Conservation (phyloP, 1,140 invertebrate genomes). For the Oscheius sp. region DNA sequence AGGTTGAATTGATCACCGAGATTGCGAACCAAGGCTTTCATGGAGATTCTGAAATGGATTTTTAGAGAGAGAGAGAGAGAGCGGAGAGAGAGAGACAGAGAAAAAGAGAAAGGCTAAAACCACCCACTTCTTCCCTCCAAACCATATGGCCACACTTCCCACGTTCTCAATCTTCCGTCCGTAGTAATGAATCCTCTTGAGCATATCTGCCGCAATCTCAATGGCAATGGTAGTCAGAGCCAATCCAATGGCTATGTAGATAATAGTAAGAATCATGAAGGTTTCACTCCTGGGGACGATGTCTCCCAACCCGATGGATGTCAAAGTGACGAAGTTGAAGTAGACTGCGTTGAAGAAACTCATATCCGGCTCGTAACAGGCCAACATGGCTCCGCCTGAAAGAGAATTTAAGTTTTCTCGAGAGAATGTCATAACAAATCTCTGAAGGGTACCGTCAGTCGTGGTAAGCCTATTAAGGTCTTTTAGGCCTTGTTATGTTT, state of each 20-base stretch:
- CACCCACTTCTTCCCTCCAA: constrained; percentile 54
- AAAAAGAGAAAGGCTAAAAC: background rate
- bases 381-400: constrained; percentile 25
- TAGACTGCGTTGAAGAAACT: constrained; percentile 55
- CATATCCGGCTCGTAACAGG: constrained; percentile 54
- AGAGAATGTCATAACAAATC: too few species aligned
- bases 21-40: constrained; percentile 51
- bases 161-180: constrained; percentile 54
- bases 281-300: constrained; percentile 48
- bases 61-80: background rate
- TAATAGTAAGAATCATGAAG: constrained; percentile 47
- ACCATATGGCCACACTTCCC: constrained; percentile 50
- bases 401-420: too few species aligned
- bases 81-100: too few species aligned
- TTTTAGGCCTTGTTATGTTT: too few species aligned
- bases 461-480: too few species aligned
- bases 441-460: too few species aligned
- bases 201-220: constrained; percentile 52
- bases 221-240: constrained; percentile 56
- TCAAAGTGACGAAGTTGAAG: constrained; percentile 55
- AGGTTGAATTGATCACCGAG: constrained; percentile 55
- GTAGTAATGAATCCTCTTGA: constrained; percentile 54
- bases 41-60: constrained; percentile 43
- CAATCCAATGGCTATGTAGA: constrained; percentile 51
- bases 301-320: constrained; percentile 54